Percentiles rank a stretch among this genome's conserved stretches.
Evolutionary conservation across 2,113 vertebrate genomes (phyloP).

Genomic region (Cygnus buccinator): DNA sequence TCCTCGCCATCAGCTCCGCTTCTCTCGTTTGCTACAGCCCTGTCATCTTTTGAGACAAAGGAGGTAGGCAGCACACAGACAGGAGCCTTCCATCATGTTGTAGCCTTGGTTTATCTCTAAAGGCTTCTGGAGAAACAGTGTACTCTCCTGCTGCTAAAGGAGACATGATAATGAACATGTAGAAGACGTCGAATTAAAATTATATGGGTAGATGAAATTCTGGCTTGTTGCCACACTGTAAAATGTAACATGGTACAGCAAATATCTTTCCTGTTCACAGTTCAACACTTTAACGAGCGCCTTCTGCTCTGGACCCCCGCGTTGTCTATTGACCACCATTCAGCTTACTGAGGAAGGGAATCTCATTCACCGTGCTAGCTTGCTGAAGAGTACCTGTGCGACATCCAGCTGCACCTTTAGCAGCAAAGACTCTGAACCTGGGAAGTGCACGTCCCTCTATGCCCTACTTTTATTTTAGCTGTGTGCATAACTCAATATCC

Average conservation of each 20-base stretch:
- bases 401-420: background rate
- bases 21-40: background rate
- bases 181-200: background rate
- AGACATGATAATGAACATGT: background rate
- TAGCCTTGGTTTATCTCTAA: background rate
- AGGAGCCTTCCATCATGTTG: background rate
- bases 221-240: background rate
- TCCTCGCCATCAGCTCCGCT: background rate
- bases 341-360: background rate
- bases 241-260: background rate
- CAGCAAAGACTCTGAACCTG: background rate
- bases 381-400: background rate
- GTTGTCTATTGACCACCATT: background rate
- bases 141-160: background rate
- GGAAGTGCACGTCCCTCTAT: fast-evolving
- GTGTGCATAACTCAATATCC: fast-evolving
- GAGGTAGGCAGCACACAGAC: background rate
- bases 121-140: background rate
- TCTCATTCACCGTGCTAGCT: background rate
- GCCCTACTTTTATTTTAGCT: background rate
- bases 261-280: background rate
- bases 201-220: background rate
- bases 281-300: background rate
- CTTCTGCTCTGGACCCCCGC: background rate
- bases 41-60: background rate